Base-by-base conservation (phyloP, 1,140 invertebrate genomes). In the Drosophila albomicans region DNA sequence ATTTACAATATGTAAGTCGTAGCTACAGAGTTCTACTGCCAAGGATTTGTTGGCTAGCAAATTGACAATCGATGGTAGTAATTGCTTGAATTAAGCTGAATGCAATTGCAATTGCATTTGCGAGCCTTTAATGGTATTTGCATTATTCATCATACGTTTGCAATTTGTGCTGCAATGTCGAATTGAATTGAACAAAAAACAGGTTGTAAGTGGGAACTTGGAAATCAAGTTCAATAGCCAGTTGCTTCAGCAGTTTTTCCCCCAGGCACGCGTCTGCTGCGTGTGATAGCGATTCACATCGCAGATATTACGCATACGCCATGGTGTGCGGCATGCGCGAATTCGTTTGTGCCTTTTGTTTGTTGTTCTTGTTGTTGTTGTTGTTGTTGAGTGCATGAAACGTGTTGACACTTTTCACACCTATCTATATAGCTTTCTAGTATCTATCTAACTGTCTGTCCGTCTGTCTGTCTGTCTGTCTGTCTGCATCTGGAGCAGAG, bases 1-100 rank as follows among this genome's bases (percentile, higher is more conserved):
- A 72, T 75, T 87, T 88, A 87, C 84, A 80, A 80, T 77, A 76
- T 8, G 35, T 10, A 32, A 32, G 32, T 41, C 8, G 20, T 3
- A 41, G 3, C 11, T 3, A 41, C 11, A 41, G 7, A 41, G 11
- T 41, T 25, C 20, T 25, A 25, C 20, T 25, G 20, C 41, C 35
- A 38, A 38, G 35, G 35, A 38, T 10, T 38, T 10, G 35, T 38
- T 25, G 20, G 20, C 35, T 10, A 38, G 28, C 51, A 54, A 13
- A 46, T 46, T 46, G 45, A 5, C 45, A 16, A 46, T 7, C 15
- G 16, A 20, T 16, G 15, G 46, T 48, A 48, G 16, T 48, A 48
- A 48, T 48, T 48, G 15, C 20, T 25, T 25, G 20, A 25, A 25
- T 25, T 25, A 25, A 25, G 20, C 20, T 25, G 20, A 25, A 20